Evolutionary conservation across 2,888 invertebrate genomes (phyloP).

Genomic region (Blastobasis lacticolella): DNA sequence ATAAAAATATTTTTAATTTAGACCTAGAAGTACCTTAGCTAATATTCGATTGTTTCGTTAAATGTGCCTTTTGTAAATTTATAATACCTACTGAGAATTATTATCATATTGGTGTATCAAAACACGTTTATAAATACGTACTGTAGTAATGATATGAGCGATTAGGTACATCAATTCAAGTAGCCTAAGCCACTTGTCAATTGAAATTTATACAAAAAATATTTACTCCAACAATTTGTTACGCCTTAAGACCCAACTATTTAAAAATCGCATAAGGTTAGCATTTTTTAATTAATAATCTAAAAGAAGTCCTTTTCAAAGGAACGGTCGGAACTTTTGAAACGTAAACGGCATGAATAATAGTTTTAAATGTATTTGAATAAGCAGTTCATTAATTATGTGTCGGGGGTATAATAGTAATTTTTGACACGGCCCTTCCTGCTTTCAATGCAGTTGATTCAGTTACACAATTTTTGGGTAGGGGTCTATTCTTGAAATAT

Average conservation of each 20-base stretch:
- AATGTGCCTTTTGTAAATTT: no score
- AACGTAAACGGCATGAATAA: conserved; percentile 73
- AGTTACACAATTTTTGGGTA: conserved; percentile 60
- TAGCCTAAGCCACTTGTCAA: no score
- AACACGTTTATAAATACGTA: no score
- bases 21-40: no score
- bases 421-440: conserved; percentile 72
- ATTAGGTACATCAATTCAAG: no score
- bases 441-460: conserved; percentile 56
- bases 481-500: conserved; percentile 21
- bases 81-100: no score
- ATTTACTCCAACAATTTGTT: conserved; percentile 26
- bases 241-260: conserved; percentile 29
- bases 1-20: no score
- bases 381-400: conserved; percentile 73
- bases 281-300: conserved; percentile 60
- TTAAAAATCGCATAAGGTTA: conserved; percentile 52
- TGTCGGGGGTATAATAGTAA: conserved; percentile 63
- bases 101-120: no score
- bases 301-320: conserved; percentile 55
- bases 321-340: conserved; percentile 65
- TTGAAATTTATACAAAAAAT: no score
- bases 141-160: no score
- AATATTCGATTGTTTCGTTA: no score
- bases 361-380: conserved; percentile 74